Conservation (phyloP, 1,140 invertebrate genomes). For the Stegodyphus mimosarum region DNA sequence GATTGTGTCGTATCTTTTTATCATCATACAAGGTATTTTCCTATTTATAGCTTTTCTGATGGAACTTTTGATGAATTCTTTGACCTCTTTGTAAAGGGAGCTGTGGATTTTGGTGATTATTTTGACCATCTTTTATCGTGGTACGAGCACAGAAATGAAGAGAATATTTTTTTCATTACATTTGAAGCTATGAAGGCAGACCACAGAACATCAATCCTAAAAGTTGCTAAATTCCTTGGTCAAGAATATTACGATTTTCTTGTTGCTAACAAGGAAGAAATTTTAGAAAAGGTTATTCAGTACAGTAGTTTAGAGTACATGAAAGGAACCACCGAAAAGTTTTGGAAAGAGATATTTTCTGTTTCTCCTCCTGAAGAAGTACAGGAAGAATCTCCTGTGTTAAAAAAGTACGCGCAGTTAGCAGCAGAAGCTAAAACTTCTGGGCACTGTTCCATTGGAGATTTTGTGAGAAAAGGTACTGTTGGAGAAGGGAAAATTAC, state of each 20-base stretch:
- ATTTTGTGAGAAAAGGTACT: conserved; percentile 43
- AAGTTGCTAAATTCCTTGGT: conserved; percentile 67
- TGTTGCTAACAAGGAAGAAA: neutral
- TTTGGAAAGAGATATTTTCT: neutral
- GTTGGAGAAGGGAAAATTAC: conserved; percentile 33
- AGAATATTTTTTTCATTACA: conserved; percentile 67
- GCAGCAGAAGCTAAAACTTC: neutral
- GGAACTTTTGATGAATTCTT: conserved; percentile 66
- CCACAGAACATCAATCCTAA: conserved; percentile 4
- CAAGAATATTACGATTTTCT: conserved; percentile 11
- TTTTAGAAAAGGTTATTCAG: conserved; percentile 28
- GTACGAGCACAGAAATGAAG: conserved; percentile 65
- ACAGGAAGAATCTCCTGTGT: neutral
- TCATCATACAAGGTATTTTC: conserved; percentile 75
- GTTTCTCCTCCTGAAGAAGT: neutral
- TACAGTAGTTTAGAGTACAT: conserved; percentile 38
- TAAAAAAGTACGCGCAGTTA: conserved; percentile 3
- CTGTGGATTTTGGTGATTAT: conserved; percentile 67
- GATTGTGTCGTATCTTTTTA: conserved; percentile 87
- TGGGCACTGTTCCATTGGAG: neutral
- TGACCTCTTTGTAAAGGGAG: conserved; percentile 66
- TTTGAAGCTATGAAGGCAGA: conserved; percentile 61
- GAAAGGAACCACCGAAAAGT: neutral
- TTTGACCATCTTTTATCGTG: conserved; percentile 67
- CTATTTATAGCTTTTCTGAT: neutral